Evolutionary conservation across 1,140 invertebrate species (phyloP), one percentile per base, ranked within the genome.

Genomic region (Trichoplusia ni): DNA sequence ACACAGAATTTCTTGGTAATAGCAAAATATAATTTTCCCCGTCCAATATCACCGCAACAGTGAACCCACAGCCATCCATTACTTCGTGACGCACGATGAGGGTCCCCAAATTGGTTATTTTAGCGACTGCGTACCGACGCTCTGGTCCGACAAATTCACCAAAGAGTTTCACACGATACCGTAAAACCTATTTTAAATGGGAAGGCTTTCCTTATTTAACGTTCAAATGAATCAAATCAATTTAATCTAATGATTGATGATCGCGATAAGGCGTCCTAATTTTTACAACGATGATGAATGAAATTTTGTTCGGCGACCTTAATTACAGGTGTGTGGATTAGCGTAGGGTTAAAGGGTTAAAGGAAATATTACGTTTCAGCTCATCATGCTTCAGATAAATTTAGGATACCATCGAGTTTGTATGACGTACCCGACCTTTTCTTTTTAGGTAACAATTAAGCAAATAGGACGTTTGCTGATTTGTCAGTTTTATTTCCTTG

Each of bases 31-130:
- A 64, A 46, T 64, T 64, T 56, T 40, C 42, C 35, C 51, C 25
- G 35, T 69, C 66, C 61, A 72, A 73, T 73, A 73, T 73, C 64
- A 73, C 58, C 59, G 64, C 59, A 56, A 51, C 13, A 44, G 16
- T 33, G 49, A 60, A 42, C 47, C 31, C 60, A 23, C 27, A 60
- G 64, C 64, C 67, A 69, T 73, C 71, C 71, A 73, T 73, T 73
- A 73, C 67, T 54, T 23, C 51, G 67, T 73, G 71, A 73, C 71
- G 64, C 47, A 58, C 58, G 60, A 64, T 64, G 67, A 73, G 67
- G 70, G 71, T 70, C 46, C 47, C 51, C 59, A 70, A 73, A 73
- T 69, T 73, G 71, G 59, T 56, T 64, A 64, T 64, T 56, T 64
- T 47, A 64, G 49, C 51, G 51, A 64, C 47, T 46, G 51, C 62